A percentile compares a stretch with the other conserved stretches of the same genome.
Conservation (phyloP, 1,140 invertebrate genomes). For the Parasteatoda tepidariorum region DNA sequence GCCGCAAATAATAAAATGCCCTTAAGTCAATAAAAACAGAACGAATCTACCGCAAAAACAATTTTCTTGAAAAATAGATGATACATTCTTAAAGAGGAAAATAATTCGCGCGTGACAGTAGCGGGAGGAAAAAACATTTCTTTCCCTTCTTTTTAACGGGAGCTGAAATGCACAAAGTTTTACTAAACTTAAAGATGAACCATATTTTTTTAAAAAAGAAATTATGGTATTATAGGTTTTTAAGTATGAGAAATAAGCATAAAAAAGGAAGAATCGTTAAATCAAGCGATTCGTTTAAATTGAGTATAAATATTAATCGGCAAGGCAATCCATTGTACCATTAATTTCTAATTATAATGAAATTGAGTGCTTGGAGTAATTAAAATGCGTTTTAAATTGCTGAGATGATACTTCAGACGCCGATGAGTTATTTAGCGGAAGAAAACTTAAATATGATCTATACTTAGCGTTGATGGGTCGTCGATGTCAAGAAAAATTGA, state of each 20-base stretch:
- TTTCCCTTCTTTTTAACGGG: neutral
- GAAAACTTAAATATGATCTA: too few species aligned
- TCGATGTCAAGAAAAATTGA: too few species aligned
- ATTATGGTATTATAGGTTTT: neutral
- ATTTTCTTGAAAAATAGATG: neutral
- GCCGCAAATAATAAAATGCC: neutral
- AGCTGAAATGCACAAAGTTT: neutral
- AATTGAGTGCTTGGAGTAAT: conserved; percentile 43
- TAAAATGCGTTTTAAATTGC: neutral
- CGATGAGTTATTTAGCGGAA: too few species aligned
- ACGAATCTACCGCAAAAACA: neutral
- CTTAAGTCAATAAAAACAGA: neutral
- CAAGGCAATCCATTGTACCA: conserved; percentile 17
- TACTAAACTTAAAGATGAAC: neutral
- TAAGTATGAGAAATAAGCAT: neutral
- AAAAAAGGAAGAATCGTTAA: neutral
- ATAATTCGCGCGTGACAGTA: neutral
- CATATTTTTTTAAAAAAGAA: neutral
- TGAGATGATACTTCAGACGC: too few species aligned
- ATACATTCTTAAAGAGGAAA: neutral
- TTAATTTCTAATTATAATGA: conserved; percentile 51
- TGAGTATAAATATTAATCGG: conserved; percentile 58
- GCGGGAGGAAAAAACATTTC: neutral
- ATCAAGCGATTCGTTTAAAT: conserved; percentile 51
- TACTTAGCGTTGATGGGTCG: too few species aligned